phyloP scores from a whole-genome alignment of 2,888 invertebrate species.

The Crematogaster levior region DNA sequence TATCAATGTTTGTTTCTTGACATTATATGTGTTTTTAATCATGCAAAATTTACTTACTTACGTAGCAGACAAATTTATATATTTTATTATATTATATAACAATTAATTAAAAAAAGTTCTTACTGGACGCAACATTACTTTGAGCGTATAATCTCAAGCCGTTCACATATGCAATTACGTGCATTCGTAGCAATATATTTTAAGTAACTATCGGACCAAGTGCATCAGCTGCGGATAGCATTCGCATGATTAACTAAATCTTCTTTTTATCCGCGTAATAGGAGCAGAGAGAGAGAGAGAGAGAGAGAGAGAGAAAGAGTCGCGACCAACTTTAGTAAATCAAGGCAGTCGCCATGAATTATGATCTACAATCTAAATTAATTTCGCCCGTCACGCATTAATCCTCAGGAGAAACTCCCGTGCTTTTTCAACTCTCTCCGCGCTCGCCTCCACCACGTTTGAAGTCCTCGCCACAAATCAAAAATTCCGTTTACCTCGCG shows the following conservation, averaged over 20 bases:
- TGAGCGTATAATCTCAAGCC: not conserved
- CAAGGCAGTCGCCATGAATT: constrained; percentile 44
- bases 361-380: constrained; percentile 55
- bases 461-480: constrained; percentile 50
- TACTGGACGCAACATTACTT: not conserved
- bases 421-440: constrained; percentile 48
- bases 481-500: constrained; percentile 46
- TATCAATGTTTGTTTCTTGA: not conserved
- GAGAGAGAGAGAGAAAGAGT: constrained; percentile 18
- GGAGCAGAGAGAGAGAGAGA: not conserved
- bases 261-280: constrained; percentile 33
- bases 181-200: constrained; percentile 29
- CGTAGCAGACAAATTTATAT: not conserved
- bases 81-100: not conserved
- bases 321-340: constrained; percentile 50
- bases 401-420: constrained; percentile 43
- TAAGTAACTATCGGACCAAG: constrained; percentile 25
- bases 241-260: constrained; percentile 46
- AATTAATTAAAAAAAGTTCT: not conserved
- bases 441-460: constrained; percentile 25
- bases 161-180: not conserved
- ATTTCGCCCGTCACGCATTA: constrained; percentile 47
- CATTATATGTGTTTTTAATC: not conserved
- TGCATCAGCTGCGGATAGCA: constrained; percentile 37
- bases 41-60: not conserved